Base-by-base conservation (phyloP, 2,888 invertebrate species). In the Stenodema calcarata region DNA sequence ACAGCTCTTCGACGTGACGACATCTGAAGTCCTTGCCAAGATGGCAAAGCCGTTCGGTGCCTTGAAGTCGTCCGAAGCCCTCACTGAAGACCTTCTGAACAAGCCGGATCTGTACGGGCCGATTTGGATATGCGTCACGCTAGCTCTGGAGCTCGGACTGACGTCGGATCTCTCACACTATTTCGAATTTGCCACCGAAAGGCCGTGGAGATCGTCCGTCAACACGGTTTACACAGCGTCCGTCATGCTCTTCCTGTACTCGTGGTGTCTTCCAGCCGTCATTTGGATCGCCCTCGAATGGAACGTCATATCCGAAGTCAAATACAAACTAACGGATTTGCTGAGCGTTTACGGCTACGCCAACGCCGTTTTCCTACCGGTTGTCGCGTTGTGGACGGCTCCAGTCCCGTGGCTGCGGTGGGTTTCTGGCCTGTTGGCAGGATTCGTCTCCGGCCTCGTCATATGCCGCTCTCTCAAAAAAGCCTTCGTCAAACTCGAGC, bases 81-180 rank as follows among this genome's bases (percentile, higher is more conserved):
- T 70, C 12, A 16, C 42, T 9, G 82, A 69, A 16, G 35, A 16
- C 18, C 11, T 82, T 41, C 14, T 69, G 12, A 18, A 73, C 27
- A 73, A 73, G 23, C 73, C 84, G 0, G 84, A 84, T 27, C 75
- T 84, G 3, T 84, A 73, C 75, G 84, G 84, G 12, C 84, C 84
- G 1, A 47, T 84, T 16, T 84, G 84, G 84, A 75, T 84, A 16
- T 42, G 28, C 44, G 30, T 75, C 47, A 84, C 75, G 9, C n/a
- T 84, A 18, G 42, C 44, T 11, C 11, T 75, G 18, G 70, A 42
- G 30, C n/a, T 75, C 11, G 75, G 44, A 2, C 2, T 70, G 14
- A 47, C 75, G 9, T 84, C 84, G 2, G 75, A 84, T 35, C 4
- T 62, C 3, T 73, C 75, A 6, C 41, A 73, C 16, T 73, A 23